Evolutionary conservation across 1,140 invertebrate species (phyloP), one percentile per base, ranked within the genome.

Genomic region (Laupala kohalensis): DNA sequence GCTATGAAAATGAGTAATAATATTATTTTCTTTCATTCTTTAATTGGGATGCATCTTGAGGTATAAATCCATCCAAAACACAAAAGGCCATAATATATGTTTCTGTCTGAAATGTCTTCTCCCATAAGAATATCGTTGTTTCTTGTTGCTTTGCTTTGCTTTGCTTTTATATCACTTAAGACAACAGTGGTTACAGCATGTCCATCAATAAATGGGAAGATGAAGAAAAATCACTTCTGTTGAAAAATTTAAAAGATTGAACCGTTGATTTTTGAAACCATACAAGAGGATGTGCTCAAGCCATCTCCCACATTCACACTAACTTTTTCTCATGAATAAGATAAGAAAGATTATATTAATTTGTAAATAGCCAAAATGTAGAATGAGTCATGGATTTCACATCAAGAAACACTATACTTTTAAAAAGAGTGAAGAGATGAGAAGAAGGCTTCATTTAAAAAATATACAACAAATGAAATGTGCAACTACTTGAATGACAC

Each of bases 101-200:
- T 53, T 53, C 37, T 53, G 37, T 53, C 37, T 53, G 37, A 53
- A 53, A 53, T 53, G 37, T 53, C 37, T 53, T 53, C 37, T 53
- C 37, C 37, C 37, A 13, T 37, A 67, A 64, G 63, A 70, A 68
- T 73, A 73, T 71, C 27, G 69, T 67, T 73, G 69, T 71, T 69
- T 70, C 25, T 71, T 69, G 70, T 25, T 67, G 25, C 19, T 73
- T 27, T n/a, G n/a, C n/a, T n/a, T n/a, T n/a, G n/a, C n/a, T n/a
- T 70, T 64, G 19, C 23, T 73, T 27, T 67, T 15, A 67, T 62
- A 67, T 28, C 62, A 68, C 15, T 29, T 73, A 64, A 53, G 24
- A 25, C 53, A 28, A 28, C n/a, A 64, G 53, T 53, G 69, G 69
- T 71, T 71, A 71, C 63, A 71, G 69, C 69, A 71, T 65, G 69